Conservation (phyloP, 2,113 vertebrate genomes). For the Calypte anna region DNA sequence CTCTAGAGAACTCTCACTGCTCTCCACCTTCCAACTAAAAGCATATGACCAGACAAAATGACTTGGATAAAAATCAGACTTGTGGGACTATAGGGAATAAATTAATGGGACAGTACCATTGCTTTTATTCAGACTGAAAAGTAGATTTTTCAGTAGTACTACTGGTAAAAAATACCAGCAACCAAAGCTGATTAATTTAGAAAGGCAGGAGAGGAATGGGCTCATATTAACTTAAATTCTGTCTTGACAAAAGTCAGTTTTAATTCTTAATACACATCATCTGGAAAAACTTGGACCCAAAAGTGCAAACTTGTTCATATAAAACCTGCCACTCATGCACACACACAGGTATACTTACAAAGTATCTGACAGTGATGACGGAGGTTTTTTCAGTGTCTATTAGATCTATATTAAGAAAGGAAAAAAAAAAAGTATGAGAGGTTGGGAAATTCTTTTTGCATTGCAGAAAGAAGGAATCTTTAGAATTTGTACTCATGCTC, state of each 20-base stretch:
- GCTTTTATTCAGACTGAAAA: background rate
- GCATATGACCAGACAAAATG: background rate
- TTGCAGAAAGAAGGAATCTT: background rate
- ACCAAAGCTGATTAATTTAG: background rate
- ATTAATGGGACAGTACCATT: background rate
- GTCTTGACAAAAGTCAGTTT: background rate
- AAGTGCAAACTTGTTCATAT: background rate
- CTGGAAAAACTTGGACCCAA: background rate
- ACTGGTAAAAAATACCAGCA: background rate
- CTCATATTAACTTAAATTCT: background rate
- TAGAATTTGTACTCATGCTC: background rate
- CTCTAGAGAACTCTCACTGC: background rate
- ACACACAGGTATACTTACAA: constrained; percentile 30
- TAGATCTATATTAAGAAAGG: background rate
- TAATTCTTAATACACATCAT: background rate
- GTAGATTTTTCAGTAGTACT: background rate
- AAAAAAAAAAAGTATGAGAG: background rate
- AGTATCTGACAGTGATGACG: background rate
- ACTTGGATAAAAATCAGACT: background rate
- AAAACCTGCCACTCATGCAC: background rate
- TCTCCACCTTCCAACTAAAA: background rate
- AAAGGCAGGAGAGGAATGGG: background rate
- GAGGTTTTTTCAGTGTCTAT: background rate
- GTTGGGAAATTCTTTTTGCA: background rate
- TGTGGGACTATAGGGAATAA: background rate